Evolutionary conservation across 2,797 vertebrate genomes (phyloP), one percentile per base, ranked within the genome.

Genomic region (Coluber constrictor): DNA sequence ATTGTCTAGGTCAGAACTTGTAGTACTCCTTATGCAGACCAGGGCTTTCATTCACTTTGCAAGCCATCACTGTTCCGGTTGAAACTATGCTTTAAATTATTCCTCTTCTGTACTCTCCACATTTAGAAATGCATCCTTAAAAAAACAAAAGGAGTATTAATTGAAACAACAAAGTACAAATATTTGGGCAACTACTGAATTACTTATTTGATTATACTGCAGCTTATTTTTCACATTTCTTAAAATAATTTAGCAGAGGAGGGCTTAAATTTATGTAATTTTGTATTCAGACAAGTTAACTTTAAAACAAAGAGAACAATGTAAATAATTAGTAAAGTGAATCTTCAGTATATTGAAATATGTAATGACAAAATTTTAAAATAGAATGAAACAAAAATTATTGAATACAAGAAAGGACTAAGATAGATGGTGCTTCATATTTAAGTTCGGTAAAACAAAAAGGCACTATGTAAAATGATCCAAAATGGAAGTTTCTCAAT

Each of bases 11-110:
- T 60, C 91, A 20, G 32, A 37, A 37, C 0, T 13, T 9, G 43
- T 59, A 29, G 88, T 89, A 74, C 87, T 97, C 92, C 1, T 95
- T 95, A 94, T 93, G 94, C 95, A 91, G 92, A 92, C 94, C 54
- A 0, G 93, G 87, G 47, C 16, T 94, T 87, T 90, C 32, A 92
- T 94, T 95, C 93, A 88, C 94, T 96, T 90, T 13, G 90, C 54
- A 83, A 3, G 0, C 83, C 61, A 2, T 63, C 43, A 60, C 94
- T 8, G 11, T 16, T 90, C 3, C 0, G 37, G 51, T 56, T 92
- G 87, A 92, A 94, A 95, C 95, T 93, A 91, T 74, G 74, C 92
- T 91, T 87, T 91, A 32, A 92, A 57, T 90, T 91, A 94, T 94
- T 92, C 86, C 51, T 90, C 88, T 89, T 93, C 87, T 70, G 13